These are phyloP conservation scores for Dryoscopus gambensis DNA, from an alignment of 2,113 vertebrate genomes.

Conservation along the genomic window DNA sequence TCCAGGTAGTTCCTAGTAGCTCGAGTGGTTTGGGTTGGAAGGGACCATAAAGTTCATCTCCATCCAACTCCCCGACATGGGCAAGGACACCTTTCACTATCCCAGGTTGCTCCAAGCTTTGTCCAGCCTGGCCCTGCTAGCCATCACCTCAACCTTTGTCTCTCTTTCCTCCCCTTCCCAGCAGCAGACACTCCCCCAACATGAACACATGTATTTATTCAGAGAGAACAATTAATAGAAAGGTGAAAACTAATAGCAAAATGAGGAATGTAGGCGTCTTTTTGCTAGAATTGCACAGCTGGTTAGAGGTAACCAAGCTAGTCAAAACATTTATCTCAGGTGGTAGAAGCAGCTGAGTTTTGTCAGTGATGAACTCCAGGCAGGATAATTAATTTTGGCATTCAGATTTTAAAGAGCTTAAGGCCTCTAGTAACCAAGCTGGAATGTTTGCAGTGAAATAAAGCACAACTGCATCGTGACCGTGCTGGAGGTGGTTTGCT, in stretches of 20 bases:
- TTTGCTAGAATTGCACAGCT: neutral
- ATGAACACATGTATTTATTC: neutral
- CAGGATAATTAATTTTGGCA: neutral
- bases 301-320: neutral
- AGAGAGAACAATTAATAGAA: neutral
- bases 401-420: neutral
- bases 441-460: neutral
- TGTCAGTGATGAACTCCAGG: neutral
- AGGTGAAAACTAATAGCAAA: neutral
- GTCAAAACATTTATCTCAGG: neutral
- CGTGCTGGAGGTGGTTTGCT: neutral
- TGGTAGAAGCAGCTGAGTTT: neutral
- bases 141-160: neutral
- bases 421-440: neutral
- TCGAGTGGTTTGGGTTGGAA: too few relatives aligned
- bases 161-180: neutral
- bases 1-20: neutral
- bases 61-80: neutral
- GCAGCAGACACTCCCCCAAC: neutral
- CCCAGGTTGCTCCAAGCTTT: neutral
- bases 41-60: neutral
- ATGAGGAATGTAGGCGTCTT: neutral
- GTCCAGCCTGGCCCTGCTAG: neutral
- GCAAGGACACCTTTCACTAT: neutral
- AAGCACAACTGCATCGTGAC: neutral